Evolutionary conservation across 2,797 vertebrate species (phyloP).

Genomic region (Crenuchus spilurus): DNA sequence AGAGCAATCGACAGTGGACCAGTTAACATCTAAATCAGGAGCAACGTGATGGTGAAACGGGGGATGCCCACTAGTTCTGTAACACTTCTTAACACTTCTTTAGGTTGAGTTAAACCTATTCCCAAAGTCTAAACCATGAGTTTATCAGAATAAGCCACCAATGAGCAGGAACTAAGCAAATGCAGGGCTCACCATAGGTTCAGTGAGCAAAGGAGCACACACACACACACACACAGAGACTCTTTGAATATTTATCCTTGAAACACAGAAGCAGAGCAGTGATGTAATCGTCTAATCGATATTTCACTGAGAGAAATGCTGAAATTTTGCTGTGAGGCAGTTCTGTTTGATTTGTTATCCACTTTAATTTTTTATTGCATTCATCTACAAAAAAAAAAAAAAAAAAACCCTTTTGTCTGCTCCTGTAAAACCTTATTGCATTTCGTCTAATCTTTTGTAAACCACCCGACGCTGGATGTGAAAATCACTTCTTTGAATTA

Average conservation of each 20-base stretch:
- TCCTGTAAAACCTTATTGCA: background rate
- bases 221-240: background rate
- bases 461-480: background rate
- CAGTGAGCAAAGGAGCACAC: too few relatives aligned
- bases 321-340: background rate
- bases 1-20: too few relatives aligned
- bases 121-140: too few relatives aligned
- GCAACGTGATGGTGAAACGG: too few relatives aligned
- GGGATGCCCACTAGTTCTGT: too few relatives aligned
- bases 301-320: background rate
- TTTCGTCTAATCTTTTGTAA: background rate
- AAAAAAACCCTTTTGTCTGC: background rate
- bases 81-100: too few relatives aligned
- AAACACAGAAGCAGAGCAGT: background rate
- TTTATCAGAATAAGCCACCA: too few relatives aligned
- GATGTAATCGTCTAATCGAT: background rate
- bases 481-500: too few relatives aligned
- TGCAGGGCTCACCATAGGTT: too few relatives aligned
- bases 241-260: slow-evolving; percentile 19
- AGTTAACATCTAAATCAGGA: too few relatives aligned
- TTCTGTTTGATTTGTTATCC: background rate
- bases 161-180: too few relatives aligned
- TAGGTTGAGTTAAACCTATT: too few relatives aligned
- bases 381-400: slow-evolving; percentile 1
- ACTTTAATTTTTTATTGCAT: slow-evolving; percentile 2